These are phyloP conservation scores for Uloborus plumipes DNA, from an alignment of 2,888 invertebrate species.

Conservation along the genomic window DNA sequence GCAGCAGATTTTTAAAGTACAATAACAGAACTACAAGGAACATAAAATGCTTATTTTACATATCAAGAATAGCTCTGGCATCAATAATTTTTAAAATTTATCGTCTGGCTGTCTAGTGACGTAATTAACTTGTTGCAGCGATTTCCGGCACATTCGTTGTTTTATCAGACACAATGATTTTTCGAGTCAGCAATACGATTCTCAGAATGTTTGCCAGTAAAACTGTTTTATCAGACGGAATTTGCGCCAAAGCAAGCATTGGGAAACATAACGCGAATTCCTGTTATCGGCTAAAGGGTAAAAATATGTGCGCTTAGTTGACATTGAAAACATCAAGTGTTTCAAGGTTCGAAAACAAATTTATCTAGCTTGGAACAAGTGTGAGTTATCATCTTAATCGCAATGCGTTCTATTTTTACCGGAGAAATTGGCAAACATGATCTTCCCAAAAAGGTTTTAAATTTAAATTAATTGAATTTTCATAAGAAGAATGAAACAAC, in stretches of 20 bases:
- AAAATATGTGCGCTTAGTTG: slow-evolving; percentile 43
- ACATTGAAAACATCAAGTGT: slow-evolving; percentile 41
- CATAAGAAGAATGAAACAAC: too few species aligned
- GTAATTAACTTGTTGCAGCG: slow-evolving; percentile 25
- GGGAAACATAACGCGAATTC: slow-evolving; percentile 31
- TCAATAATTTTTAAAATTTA: slow-evolving; percentile 27
- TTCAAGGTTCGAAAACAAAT: slow-evolving; percentile 61
- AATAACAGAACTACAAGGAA: too few species aligned
- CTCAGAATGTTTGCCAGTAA: slow-evolving; percentile 29
- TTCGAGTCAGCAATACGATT: slow-evolving; percentile 35
- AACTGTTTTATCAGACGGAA: too few species aligned
- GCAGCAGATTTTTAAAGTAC: too few species aligned
- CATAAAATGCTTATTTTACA: too few species aligned
- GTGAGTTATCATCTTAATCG: too few species aligned
- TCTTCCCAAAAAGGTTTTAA: neutral
- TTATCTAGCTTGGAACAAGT: neutral
- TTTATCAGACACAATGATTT: slow-evolving; percentile 23
- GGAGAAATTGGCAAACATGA: too few species aligned
- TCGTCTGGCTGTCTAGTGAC: slow-evolving; percentile 53
- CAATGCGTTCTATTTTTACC: too few species aligned
- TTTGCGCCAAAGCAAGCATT: slow-evolving; percentile 17
- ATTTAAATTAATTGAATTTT: too few species aligned
- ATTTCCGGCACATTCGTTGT: slow-evolving; percentile 37
- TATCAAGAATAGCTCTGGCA: too few species aligned
- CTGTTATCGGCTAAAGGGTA: slow-evolving; percentile 26